These are phyloP conservation scores for Stegodyphus mimosarum DNA, from an alignment of 1,140 invertebrate genomes.

Conservation along the genomic window DNA sequence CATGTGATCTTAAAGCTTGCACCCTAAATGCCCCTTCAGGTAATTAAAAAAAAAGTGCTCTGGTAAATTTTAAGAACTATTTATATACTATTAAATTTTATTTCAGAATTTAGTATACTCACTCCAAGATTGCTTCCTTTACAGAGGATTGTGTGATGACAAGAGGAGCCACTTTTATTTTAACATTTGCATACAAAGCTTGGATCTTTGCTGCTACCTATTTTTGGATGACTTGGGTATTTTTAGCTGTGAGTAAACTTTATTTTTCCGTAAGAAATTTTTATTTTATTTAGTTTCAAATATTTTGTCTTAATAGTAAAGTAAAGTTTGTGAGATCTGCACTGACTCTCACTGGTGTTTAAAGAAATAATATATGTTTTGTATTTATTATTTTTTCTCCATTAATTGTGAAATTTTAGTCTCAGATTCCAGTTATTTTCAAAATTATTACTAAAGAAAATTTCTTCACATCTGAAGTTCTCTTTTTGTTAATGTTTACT, in stretches of 20 bases:
- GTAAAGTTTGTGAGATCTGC: too few species aligned
- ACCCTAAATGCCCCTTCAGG: slow-evolving; percentile 13
- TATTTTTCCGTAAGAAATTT: background rate
- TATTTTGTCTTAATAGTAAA: too few species aligned
- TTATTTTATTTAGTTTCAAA: background rate
- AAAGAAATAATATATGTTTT: too few species aligned
- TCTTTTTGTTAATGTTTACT: too few species aligned
- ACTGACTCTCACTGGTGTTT: too few species aligned
- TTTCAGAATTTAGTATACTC: background rate
- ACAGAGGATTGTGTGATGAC: slow-evolving; percentile 67
- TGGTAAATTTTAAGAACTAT: background rate
- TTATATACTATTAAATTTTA: background rate
- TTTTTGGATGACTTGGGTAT: slow-evolving; percentile 68
- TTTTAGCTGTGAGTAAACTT: slow-evolving; percentile 66
- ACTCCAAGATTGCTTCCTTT: background rate
- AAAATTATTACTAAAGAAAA: too few species aligned
- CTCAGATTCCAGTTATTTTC: too few species aligned
- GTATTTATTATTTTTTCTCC: too few species aligned
- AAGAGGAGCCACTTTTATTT: slow-evolving; percentile 67
- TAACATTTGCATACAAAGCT: slow-evolving; percentile 70
- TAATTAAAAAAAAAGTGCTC: background rate
- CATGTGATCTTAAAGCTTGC: slow-evolving; percentile 7
- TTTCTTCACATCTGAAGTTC: too few species aligned
- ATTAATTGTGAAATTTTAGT: too few species aligned
- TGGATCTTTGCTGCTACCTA: slow-evolving; percentile 71